A percentile compares a stretch with the other conserved stretches of the same genome.
These are phyloP conservation scores for Ameiurus melas DNA, from an alignment of 2,113 vertebrate genomes.

Conservation along the genomic window DNA sequence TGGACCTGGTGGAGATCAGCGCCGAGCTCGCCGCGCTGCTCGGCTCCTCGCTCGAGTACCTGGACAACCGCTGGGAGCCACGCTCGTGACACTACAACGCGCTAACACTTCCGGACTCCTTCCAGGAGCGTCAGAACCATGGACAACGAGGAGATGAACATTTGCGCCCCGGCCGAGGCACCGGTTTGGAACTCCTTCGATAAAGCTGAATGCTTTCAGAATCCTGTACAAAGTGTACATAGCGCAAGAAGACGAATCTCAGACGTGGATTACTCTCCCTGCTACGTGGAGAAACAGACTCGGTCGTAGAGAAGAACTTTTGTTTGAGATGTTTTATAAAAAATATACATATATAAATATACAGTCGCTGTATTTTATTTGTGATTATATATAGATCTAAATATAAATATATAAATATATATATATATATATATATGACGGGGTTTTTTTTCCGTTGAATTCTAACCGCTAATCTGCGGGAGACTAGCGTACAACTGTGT, in stretches of 20 bases:
- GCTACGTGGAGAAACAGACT: slow-evolving; percentile 14
- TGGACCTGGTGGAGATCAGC: slow-evolving; percentile 87
- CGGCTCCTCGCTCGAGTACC: slow-evolving; percentile 82
- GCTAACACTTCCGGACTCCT: background rate
- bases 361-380: slow-evolving; percentile 52
- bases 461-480: slow-evolving; percentile 33
- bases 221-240: slow-evolving; percentile 55
- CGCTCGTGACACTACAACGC: slow-evolving; percentile 51
- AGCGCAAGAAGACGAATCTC: slow-evolving; percentile 26
- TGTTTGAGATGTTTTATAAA: slow-evolving; percentile 72
- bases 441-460: slow-evolving; percentile 38
- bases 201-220: background rate
- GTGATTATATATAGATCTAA: slow-evolving; percentile 46
- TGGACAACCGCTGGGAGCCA: slow-evolving; percentile 62
- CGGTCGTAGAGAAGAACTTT: slow-evolving; percentile 64
- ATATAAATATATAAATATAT: slow-evolving; percentile 35
- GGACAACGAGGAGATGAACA: background rate
- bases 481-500: slow-evolving; percentile 39
- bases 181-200: background rate
- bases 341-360: slow-evolving; percentile 53
- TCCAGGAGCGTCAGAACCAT: background rate
- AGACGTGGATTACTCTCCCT: slow-evolving; percentile 35
- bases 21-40: slow-evolving; percentile 81
- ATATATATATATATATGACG: slow-evolving; percentile 36
- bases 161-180: background rate